These are phyloP conservation scores for Leucophenga maculata DNA, from an alignment of 2,888 invertebrate species.

Conservation along the genomic window DNA sequence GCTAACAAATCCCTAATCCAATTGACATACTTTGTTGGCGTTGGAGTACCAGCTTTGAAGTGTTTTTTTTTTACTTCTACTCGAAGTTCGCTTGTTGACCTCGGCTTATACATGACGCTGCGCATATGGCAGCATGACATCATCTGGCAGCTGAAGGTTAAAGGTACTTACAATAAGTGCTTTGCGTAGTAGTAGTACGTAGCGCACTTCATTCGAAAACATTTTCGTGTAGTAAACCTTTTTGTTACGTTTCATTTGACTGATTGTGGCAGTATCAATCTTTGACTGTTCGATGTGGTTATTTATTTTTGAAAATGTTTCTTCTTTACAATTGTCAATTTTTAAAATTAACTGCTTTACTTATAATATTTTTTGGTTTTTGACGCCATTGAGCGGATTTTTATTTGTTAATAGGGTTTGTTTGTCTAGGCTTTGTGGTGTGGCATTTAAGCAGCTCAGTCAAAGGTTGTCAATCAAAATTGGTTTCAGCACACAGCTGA, in stretches of 20 bases:
- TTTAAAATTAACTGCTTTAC: background rate
- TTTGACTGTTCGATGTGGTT: background rate
- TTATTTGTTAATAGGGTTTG: background rate
- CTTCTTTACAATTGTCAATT: background rate
- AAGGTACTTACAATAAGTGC: background rate
- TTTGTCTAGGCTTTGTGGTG: background rate
- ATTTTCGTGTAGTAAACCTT: background rate
- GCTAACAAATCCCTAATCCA: too few species aligned
- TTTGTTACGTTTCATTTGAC: background rate
- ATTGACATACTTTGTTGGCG: background rate
- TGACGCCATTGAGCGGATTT: background rate
- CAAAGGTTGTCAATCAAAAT: slow-evolving; percentile 1
- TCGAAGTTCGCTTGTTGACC: background rate
- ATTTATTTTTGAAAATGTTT: background rate
- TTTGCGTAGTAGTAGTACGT: background rate
- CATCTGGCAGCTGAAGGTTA: slow-evolving; percentile 1
- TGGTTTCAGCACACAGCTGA: background rate
- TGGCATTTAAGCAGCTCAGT: background rate
- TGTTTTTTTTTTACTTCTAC: background rate
- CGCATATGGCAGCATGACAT: background rate
- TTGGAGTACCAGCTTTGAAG: background rate
- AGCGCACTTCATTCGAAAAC: too few species aligned
- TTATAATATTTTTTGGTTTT: background rate
- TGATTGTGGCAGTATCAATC: slow-evolving; percentile 4
- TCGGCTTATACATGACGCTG: background rate